These are phyloP conservation scores for Eueremaeus valkanovi DNA, from an alignment of 2,888 invertebrate genomes.

Conservation along the genomic window DNA sequence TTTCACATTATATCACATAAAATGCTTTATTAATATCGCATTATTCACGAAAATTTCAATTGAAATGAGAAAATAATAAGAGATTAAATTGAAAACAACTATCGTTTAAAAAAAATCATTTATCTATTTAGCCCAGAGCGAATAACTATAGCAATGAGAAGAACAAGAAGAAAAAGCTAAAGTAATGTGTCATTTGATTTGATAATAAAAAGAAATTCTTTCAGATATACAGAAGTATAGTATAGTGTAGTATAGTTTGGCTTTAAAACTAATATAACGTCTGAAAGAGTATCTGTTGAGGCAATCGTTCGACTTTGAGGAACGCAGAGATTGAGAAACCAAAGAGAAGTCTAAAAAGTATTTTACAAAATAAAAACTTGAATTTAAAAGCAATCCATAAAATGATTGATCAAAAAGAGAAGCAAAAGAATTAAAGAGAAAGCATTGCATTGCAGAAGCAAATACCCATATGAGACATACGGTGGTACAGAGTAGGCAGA, in stretches of 20 bases:
- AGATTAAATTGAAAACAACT: background rate
- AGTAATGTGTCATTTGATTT: conserved; percentile 29
- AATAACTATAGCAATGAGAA: background rate
- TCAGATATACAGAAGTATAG: no score
- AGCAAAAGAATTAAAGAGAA: conserved; percentile 1
- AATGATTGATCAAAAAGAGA: conserved; percentile 24
- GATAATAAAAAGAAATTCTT: conserved; percentile 25
- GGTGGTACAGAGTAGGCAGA: background rate
- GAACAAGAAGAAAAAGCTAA: background rate
- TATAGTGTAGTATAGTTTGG: no score
- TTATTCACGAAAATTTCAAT: background rate
- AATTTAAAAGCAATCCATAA: conserved; percentile 32
- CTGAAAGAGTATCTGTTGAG: background rate
- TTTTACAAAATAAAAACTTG: conserved; percentile 27
- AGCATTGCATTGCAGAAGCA: background rate
- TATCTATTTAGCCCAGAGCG: conserved; percentile 7
- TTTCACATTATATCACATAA: background rate
- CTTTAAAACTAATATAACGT: background rate
- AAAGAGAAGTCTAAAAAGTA: background rate
- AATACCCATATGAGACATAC: background rate
- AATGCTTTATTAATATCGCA: background rate
- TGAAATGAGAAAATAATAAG: conserved; percentile 14
- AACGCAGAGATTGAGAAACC: background rate
- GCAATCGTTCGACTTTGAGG: background rate
- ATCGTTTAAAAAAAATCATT: background rate